Base-by-base conservation (phyloP, 2,888 invertebrate species). In the Eupithecia tripunctaria region DNA sequence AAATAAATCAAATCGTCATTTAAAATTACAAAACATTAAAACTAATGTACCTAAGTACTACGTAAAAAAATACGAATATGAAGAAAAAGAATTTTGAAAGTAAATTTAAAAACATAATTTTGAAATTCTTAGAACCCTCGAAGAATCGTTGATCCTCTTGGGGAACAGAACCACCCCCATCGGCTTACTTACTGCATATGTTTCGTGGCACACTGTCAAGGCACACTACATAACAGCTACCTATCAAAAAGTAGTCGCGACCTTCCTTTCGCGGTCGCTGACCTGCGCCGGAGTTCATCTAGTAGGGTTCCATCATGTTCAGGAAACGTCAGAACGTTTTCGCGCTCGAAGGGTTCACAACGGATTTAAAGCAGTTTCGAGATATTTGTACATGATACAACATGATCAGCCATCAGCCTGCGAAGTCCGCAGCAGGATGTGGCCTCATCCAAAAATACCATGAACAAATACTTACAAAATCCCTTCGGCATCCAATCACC, bases 401-500 rank as follows among this genome's bases (percentile, higher is more conserved):
- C 10, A 21, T 21, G n/a, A 51, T 51, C 51, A 21, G 3, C n/a
- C 51, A 51, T n/a, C 51, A 21, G 10, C 2, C 21, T 21, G 3
- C 10, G 21, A 21, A 51, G 2, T 73, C 73, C 18, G 59, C 5
- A 68, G 25, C 67, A 21, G 51, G 51, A 10, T 10, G 3, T n/a
- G 47, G 47, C 15, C 47, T 8, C 6, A n/a, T 10, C 21, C 21
- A 51, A 21, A 21, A 21, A 51, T 8, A 51, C n/a, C 47, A 47
- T 51, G 10, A 51, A 51, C 51, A 21, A 2, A 51, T 21, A 21
- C 8, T n/a, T n/a, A 21, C 8, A 0, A 4, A 21, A 51, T 21
- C 21, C 51, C 51, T 2, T 51, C 51, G 21, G 21, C 51, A 51
- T 51, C 51, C 51, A 51, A 10, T 51, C 21, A 51, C 51, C 51